Evolutionary conservation across 2,888 invertebrate species (phyloP).

Genomic region (Acanthopleura granulata): DNA sequence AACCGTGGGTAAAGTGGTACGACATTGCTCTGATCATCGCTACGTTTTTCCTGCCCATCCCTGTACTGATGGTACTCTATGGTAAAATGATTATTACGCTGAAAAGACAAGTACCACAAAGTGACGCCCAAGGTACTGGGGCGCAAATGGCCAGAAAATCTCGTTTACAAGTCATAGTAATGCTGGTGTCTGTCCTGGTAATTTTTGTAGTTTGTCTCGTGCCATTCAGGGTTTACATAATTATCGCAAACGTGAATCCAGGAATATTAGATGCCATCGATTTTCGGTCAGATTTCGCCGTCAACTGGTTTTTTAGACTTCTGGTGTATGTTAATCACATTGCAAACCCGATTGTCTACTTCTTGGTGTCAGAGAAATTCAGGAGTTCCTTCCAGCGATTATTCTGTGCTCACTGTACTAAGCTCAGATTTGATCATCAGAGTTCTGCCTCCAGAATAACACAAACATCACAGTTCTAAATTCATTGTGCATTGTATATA

Average conservation of each 20-base stretch:
- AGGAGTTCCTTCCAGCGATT: background rate
- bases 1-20: background rate
- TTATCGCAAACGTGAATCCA: background rate
- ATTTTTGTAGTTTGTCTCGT: background rate
- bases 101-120: background rate
- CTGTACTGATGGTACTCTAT: background rate
- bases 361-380: background rate
- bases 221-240: background rate
- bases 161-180: background rate
- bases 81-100: background rate
- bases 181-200: background rate
- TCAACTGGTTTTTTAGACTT: background rate
- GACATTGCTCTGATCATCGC: background rate
- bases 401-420: background rate
- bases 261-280: background rate
- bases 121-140: background rate
- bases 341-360: background rate
- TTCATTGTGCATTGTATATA: too few species aligned
- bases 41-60: background rate
- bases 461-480: too few species aligned
- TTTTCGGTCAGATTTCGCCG: background rate
- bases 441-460: too few species aligned
- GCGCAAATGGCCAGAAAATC: background rate
- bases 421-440: too few species aligned
- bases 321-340: background rate